Evolutionary conservation across 2,888 invertebrate species (phyloP).

Genomic region (Leptopilina syphax): DNA sequence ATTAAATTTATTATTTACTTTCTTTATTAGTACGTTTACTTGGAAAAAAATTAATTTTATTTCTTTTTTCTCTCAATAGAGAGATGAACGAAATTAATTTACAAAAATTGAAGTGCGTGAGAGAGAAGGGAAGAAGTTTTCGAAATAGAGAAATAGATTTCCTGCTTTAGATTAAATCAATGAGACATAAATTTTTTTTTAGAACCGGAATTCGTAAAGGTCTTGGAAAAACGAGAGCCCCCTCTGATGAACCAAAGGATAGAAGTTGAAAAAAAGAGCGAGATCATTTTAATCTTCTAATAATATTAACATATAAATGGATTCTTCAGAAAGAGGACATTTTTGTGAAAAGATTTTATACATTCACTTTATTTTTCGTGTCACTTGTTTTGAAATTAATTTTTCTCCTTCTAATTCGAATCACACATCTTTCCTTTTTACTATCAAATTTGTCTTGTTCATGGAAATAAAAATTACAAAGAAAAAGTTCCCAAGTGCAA

Average conservation of each 20-base stretch:
- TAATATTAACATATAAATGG: constrained; percentile 3
- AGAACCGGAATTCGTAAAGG: not conserved
- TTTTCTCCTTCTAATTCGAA: not conserved
- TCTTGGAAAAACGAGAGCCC: constrained; percentile 1
- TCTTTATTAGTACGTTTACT: too few relatives aligned
- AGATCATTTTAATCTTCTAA: constrained; percentile 3
- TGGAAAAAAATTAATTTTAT: not conserved
- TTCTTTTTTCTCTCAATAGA: not conserved
- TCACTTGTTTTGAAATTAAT: constrained; percentile 8
- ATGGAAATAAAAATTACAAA: not conserved
- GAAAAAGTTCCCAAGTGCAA: too few relatives aligned
- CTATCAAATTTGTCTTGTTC: too few relatives aligned
- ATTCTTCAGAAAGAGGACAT: not conserved
- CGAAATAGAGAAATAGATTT: constrained; percentile 3
- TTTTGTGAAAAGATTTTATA: not conserved
- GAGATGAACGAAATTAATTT: not conserved
- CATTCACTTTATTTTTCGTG: not conserved
- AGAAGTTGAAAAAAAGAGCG: not conserved
- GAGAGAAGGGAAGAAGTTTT: not conserved
- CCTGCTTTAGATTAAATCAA: constrained; percentile 5
- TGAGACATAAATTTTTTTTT: too few relatives aligned
- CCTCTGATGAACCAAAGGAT: too few relatives aligned
- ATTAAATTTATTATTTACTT: too few relatives aligned
- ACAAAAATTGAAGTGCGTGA: not conserved
- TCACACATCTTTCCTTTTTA: not conserved